Evolutionary conservation across 2,888 invertebrate genomes (phyloP).

Genomic region (Drosophila mettleri): DNA sequence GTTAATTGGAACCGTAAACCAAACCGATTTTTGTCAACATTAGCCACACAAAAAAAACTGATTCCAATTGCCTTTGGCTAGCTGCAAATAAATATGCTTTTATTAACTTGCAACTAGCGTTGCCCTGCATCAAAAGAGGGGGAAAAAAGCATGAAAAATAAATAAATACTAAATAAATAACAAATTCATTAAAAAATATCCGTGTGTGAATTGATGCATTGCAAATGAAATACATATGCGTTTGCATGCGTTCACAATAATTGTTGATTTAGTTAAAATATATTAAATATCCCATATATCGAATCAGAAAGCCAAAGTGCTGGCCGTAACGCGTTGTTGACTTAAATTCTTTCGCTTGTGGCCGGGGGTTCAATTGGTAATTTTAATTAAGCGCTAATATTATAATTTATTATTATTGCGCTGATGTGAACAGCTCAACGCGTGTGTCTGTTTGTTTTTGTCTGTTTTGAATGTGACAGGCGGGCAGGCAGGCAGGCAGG

Average conservation of each 20-base stretch:
- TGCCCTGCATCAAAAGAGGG: neutral
- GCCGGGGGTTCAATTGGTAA: constrained; percentile 65
- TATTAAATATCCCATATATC: neutral
- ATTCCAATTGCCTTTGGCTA: neutral
- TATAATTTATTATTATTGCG: constrained; percentile 73
- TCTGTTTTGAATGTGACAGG: constrained; percentile 44
- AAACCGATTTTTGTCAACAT: neutral
- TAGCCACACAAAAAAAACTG: neutral
- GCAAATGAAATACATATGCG: constrained; percentile 30
- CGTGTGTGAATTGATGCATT: constrained; percentile 37
- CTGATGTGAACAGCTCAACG: constrained; percentile 45
- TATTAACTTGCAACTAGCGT: neutral
- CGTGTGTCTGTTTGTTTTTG: constrained; percentile 16
- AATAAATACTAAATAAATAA: no score
- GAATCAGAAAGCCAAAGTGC: neutral
- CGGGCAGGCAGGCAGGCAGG: no score
- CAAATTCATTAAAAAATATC: constrained; percentile 16
- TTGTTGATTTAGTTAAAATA: constrained; percentile 40
- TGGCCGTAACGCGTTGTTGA: constrained; percentile 30
- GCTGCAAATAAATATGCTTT: neutral
- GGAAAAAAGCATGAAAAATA: constrained; percentile 19
- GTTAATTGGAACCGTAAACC: neutral
- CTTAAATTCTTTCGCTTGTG: constrained; percentile 35
- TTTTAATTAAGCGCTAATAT: constrained; percentile 81
- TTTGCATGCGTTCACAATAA: constrained; percentile 28